Evolutionary conservation across 2,113 vertebrate genomes (phyloP).

Genomic region (Otolemur garnettii): DNA sequence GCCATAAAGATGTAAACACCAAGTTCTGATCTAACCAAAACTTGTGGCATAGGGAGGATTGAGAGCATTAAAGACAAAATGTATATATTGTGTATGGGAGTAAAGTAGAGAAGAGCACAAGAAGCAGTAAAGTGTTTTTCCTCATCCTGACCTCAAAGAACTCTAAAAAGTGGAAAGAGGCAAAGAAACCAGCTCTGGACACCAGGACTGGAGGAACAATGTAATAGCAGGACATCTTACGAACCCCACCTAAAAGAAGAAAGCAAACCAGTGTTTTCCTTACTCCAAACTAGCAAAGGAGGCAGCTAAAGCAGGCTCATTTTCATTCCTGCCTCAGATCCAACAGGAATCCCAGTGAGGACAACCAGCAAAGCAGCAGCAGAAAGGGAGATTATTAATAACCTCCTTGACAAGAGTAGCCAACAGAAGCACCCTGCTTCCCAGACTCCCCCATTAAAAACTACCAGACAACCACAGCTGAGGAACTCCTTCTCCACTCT

Average conservation of each 20-base stretch:
- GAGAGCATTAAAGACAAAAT: neutral
- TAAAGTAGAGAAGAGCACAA: accelerated
- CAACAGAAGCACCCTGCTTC: neutral
- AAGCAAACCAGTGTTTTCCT: neutral
- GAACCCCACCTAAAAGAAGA: neutral
- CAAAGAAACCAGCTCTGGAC: neutral
- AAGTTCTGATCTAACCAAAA: neutral
- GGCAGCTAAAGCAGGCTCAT: neutral
- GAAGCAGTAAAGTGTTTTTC: neutral
- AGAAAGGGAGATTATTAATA: neutral
- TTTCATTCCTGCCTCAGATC: neutral
- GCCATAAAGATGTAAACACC: neutral
- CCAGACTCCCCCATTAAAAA: neutral
- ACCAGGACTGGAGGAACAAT: neutral
- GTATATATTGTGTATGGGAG: neutral
- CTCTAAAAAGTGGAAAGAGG: neutral
- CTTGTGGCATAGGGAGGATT: neutral
- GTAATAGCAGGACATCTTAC: neutral
- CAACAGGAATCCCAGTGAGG: neutral
- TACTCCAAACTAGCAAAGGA: neutral
- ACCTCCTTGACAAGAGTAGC: neutral
- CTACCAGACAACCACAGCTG: neutral
- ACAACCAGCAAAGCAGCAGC: neutral
- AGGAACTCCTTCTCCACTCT: neutral
- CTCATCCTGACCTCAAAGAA: neutral